These are phyloP conservation scores for Myocastor coypus DNA, from an alignment of 2,113 vertebrate genomes.

Conservation along the genomic window DNA sequence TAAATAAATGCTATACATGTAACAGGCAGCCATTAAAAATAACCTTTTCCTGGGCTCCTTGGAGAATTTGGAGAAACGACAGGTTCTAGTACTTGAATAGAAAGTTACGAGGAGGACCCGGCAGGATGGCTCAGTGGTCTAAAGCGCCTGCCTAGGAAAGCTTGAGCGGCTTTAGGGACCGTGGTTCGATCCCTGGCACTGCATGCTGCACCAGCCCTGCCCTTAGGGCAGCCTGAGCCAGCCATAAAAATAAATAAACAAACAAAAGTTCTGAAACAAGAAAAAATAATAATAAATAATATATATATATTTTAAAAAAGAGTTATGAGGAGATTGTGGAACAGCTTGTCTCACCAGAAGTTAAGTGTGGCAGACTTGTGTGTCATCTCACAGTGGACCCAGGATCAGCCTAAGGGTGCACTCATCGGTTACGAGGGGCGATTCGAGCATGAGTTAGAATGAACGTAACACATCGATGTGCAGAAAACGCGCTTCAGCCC, in stretches of 20 bases:
- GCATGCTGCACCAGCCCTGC: no score
- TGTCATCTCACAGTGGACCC: not conserved
- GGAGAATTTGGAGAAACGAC: not conserved
- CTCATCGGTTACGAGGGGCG: not conserved
- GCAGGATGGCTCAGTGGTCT: no score
- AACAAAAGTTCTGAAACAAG: no score
- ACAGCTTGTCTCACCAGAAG: slow-evolving; percentile 29
- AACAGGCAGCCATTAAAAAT: slow-evolving; percentile 26
- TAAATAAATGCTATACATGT: not conserved
- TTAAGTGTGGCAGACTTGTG: slow-evolving; percentile 18
- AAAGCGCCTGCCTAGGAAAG: no score
- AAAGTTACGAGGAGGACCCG: slow-evolving; percentile 51
- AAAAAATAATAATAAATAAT: no score
- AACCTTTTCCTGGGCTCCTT: not conserved
- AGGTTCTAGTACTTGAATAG: not conserved
- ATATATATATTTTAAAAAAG: no score
- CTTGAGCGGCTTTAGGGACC: no score
- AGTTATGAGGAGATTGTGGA: slow-evolving; percentile 35
- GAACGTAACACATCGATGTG: not conserved
- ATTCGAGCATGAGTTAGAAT: not conserved
- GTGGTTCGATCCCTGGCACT: no score
- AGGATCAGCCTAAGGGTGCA: slow-evolving; percentile 1
- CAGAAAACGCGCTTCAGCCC: not conserved
- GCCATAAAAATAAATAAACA: no score
- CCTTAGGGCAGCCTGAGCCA: no score